Percentiles rank a stretch among this genome's conserved stretches.
Evolutionary conservation across 2,113 vertebrate species (phyloP).

Genomic region (Turnix velox): DNA sequence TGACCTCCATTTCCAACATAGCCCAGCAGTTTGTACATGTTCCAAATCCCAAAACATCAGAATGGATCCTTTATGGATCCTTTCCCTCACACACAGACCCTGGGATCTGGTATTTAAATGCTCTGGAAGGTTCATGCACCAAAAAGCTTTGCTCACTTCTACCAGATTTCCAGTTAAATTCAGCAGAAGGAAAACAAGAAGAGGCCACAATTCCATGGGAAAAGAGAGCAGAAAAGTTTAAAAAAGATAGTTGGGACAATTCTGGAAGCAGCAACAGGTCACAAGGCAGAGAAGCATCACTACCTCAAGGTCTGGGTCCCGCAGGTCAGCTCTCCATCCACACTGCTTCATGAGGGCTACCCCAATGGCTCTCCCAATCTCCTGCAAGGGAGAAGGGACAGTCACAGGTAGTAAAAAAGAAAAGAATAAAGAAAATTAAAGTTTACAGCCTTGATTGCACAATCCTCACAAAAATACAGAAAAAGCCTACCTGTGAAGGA

Average conservation of each 20-base stretch:
- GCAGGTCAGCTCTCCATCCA: slow-evolving; percentile 84
- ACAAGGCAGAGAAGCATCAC: neutral
- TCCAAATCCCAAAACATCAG: rapidly evolving
- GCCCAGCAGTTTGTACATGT: neutral
- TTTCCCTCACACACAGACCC: rapidly evolving
- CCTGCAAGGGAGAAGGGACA: slow-evolving; percentile 64
- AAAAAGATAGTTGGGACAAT: neutral
- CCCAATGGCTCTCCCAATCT: slow-evolving; percentile 81
- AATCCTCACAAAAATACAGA: neutral
- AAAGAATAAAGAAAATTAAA: neutral
- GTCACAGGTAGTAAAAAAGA: neutral
- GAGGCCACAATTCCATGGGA: rapidly evolving
- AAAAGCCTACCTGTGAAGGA: neutral
- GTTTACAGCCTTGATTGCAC: neutral
- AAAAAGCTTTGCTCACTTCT: rapidly evolving
- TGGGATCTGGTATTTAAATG: neutral
- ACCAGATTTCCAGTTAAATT: neutral
- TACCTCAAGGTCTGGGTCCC: slow-evolving; percentile 86
- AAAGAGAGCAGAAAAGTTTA: neutral
- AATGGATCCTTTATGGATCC: neutral
- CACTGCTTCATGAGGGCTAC: slow-evolving; percentile 73
- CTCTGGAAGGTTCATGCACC: neutral
- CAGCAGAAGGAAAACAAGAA: neutral
- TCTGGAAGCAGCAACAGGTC: neutral
- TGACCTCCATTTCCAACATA: neutral